phyloP scores from a whole-genome alignment of 1,140 invertebrate genomes.

The Lordiphosa collinella region DNA sequence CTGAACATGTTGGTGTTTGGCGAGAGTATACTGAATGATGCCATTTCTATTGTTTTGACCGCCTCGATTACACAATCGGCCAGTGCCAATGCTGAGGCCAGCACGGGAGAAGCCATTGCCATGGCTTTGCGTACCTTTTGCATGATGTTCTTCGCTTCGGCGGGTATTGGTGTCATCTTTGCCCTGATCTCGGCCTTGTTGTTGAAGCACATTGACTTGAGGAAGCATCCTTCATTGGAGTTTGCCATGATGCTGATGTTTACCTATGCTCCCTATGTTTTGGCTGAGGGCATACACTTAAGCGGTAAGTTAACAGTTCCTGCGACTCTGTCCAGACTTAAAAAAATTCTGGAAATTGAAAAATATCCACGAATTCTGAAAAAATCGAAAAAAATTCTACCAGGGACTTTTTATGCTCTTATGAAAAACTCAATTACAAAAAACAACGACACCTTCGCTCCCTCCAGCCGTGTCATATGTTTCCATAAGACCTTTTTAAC shows the following conservation, averaged over 20 bases:
- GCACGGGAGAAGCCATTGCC: constrained; percentile 91
- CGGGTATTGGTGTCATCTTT: constrained; percentile 97
- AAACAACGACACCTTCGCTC: too few species aligned
- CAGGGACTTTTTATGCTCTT: too few species aligned
- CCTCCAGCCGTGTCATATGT: too few species aligned
- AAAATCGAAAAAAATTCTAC: too few species aligned
- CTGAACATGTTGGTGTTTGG: constrained; percentile 99
- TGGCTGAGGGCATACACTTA: constrained; percentile 92
- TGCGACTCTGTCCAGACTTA: too few species aligned
- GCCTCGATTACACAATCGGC: constrained; percentile 87
- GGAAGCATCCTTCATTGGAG: constrained; percentile 98
- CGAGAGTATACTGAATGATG: constrained; percentile 98
- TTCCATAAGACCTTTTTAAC: too few species aligned
- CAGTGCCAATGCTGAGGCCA: constrained; percentile 65
- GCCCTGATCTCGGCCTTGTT: constrained; percentile 96
- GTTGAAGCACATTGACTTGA: constrained; percentile 96
- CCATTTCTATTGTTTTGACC: constrained; percentile 97
- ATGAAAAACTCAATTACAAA: too few species aligned
- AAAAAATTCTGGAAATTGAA: too few species aligned
- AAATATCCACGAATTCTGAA: too few species aligned
- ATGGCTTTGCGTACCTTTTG: constrained; percentile 95
- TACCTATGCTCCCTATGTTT: constrained; percentile 98
- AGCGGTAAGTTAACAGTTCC: constrained; percentile 81
- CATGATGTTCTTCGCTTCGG: constrained; percentile 98
- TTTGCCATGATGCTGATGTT: constrained; percentile 99